Evolutionary conservation across 2,888 invertebrate genomes (phyloP).

Genomic region (Anoncus sp.): DNA sequence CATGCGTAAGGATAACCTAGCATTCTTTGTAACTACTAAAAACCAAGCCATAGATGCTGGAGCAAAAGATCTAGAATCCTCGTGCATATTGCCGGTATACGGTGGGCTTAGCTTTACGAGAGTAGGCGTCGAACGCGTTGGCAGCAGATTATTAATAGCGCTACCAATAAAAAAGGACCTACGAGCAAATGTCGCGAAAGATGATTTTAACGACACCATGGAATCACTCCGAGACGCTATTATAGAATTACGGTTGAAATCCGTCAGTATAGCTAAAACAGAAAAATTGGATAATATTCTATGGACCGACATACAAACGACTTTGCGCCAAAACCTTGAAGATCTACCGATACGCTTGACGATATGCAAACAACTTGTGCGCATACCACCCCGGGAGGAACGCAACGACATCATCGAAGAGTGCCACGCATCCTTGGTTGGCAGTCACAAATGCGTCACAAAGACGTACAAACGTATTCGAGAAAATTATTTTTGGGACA

Average conservation of each 20-base stretch:
- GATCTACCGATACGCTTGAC: not conserved
- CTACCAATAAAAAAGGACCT: slow-evolving; percentile 28
- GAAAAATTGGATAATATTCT: slow-evolving; percentile 10
- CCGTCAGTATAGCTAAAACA: slow-evolving; percentile 36
- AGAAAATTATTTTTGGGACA: slow-evolving; percentile 33
- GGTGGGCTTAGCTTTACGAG: no score
- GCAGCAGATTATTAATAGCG: not conserved
- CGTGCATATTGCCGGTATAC: not conserved
- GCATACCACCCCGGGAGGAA: not conserved
- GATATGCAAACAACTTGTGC: not conserved
- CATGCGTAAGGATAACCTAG: slow-evolving; percentile 52
- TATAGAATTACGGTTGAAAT: not conserved
- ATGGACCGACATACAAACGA: slow-evolving; percentile 2
- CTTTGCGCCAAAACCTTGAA: not conserved
- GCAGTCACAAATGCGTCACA: not conserved
- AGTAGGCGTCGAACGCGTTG: not conserved
- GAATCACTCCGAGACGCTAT: slow-evolving; percentile 15
- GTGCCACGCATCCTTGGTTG: slow-evolving; percentile 5
- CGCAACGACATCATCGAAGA: slow-evolving; percentile 12
- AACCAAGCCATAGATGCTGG: slow-evolving; percentile 43
- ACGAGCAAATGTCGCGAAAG: not conserved
- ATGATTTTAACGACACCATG: slow-evolving; percentile 26
- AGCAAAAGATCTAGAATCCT: slow-evolving; percentile 21
- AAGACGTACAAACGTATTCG: slow-evolving; percentile 13
- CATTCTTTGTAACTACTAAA: slow-evolving; percentile 30